These are phyloP conservation scores for Eueides isabella DNA, from an alignment of 1,140 invertebrate genomes.

Conservation along the genomic window DNA sequence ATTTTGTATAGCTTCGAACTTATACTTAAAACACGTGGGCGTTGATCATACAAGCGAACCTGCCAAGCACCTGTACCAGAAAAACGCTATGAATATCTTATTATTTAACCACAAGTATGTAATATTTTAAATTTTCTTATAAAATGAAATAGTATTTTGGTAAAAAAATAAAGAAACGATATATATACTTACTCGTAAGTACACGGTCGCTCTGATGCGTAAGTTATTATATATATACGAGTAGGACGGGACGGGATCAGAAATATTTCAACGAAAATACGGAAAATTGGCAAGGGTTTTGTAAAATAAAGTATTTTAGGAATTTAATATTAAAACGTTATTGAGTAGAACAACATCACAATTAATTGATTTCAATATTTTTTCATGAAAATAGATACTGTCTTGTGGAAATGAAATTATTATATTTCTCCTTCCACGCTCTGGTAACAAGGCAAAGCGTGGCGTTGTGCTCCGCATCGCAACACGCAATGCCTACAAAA, in stretches of 20 bases:
- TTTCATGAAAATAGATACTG: too few relatives aligned
- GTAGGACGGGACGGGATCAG: background rate
- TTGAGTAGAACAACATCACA: background rate
- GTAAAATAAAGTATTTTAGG: background rate
- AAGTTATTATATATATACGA: slow-evolving; percentile 1
- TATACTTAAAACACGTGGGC: too few relatives aligned
- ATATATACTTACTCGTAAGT: background rate
- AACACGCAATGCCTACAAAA: too few relatives aligned
- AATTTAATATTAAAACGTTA: slow-evolving; percentile 1
- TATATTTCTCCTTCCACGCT: too few relatives aligned
- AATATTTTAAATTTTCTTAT: background rate
- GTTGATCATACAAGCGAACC: too few relatives aligned
- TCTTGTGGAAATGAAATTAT: too few relatives aligned
- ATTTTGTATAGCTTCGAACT: too few relatives aligned
- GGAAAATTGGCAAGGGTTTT: background rate
- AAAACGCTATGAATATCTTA: too few relatives aligned
- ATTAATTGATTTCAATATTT: too few relatives aligned
- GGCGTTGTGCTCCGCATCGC: too few relatives aligned
- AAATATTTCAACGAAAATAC: background rate
- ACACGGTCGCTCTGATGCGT: background rate
- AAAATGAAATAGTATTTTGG: background rate
- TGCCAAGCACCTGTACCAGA: too few relatives aligned
- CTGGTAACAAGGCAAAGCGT: too few relatives aligned
- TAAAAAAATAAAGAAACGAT: background rate
- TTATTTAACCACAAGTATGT: background rate